A percentile compares a stretch with the other conserved stretches of the same genome.
Conservation (phyloP, 2,888 invertebrate genomes). For the Lagria hirta region DNA sequence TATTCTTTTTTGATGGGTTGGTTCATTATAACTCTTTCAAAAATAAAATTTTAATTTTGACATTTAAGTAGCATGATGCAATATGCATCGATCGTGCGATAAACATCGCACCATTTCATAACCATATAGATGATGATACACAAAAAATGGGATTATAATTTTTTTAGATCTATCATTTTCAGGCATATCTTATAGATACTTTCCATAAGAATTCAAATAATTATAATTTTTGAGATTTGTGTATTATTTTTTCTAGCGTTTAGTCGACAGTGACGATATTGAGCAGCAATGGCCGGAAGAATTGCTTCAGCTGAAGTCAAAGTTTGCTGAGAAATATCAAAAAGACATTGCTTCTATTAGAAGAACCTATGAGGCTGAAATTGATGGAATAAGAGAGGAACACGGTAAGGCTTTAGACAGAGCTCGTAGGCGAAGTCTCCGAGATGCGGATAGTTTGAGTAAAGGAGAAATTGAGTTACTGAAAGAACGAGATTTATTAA, state of each 20-base stretch:
- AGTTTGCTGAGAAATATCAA: slow-evolving; percentile 69
- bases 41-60: too few relatives aligned
- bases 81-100: too few relatives aligned
- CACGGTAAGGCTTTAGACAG: slow-evolving; percentile 46
- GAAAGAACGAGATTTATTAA: slow-evolving; percentile 67
- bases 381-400: slow-evolving; percentile 53
- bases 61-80: too few relatives aligned
- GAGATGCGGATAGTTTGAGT: slow-evolving; percentile 54
- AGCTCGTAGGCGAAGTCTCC: slow-evolving; percentile 44
- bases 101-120: too few relatives aligned
- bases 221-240: background rate
- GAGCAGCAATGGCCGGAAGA: slow-evolving; percentile 79
- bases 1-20: too few relatives aligned
- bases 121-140: too few relatives aligned
- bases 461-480: slow-evolving; percentile 61
- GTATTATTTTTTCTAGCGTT: slow-evolving; percentile 57
- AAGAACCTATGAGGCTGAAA: slow-evolving; percentile 64
- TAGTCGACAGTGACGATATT: slow-evolving; percentile 67
- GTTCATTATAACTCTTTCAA: too few relatives aligned
- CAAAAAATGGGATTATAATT: too few relatives aligned
- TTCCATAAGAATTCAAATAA: too few relatives aligned
- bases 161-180: too few relatives aligned
- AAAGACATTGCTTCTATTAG: slow-evolving; percentile 61
- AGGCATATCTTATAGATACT: too few relatives aligned
- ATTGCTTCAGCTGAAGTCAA: slow-evolving; percentile 70